Percentiles rank a stretch among this genome's conserved stretches.
Evolutionary conservation across 2,888 invertebrate species (phyloP).

Genomic region (Drosophila anceps): DNA sequence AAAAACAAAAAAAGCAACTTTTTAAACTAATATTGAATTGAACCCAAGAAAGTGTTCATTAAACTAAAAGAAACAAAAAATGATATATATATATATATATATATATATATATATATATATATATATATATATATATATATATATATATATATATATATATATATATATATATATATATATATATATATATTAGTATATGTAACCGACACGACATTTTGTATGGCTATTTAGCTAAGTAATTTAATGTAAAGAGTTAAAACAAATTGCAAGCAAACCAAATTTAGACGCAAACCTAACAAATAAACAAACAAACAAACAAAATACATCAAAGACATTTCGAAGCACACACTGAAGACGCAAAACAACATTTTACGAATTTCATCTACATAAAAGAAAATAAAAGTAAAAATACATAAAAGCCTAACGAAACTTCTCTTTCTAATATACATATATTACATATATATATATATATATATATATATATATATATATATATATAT

Average conservation of each 20-base stretch:
- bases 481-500: background rate
- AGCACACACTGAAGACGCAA: constrained; percentile 41
- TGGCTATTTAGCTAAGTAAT: constrained; percentile 75
- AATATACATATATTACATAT: constrained; percentile 40
- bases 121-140: constrained; percentile 12
- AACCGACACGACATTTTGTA: constrained; percentile 70
- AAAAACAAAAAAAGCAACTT: constrained; percentile 56
- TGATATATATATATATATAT: constrained; percentile 21
- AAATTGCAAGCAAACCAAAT: constrained; percentile 51
- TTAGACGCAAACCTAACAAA: constrained; percentile 11
- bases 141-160: constrained; percentile 27
- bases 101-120: constrained; percentile 22
- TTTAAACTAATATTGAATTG: constrained; percentile 82
- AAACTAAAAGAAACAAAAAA: constrained; percentile 72
- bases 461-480: background rate
- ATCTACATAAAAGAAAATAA: constrained; percentile 39
- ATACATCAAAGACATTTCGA: constrained; percentile 23
- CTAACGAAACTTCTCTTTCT: constrained; percentile 64
- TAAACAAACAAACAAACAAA: constrained; percentile 36
- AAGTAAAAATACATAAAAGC: constrained; percentile 40
- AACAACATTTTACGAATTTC: constrained; percentile 69
- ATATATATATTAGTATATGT: constrained; percentile 31
- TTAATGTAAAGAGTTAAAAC: constrained; percentile 74
- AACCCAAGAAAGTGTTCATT: constrained; percentile 84
- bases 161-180: constrained; percentile 8